Base-by-base conservation (phyloP, 2,797 vertebrate species). In the Eremophila alpestris region DNA sequence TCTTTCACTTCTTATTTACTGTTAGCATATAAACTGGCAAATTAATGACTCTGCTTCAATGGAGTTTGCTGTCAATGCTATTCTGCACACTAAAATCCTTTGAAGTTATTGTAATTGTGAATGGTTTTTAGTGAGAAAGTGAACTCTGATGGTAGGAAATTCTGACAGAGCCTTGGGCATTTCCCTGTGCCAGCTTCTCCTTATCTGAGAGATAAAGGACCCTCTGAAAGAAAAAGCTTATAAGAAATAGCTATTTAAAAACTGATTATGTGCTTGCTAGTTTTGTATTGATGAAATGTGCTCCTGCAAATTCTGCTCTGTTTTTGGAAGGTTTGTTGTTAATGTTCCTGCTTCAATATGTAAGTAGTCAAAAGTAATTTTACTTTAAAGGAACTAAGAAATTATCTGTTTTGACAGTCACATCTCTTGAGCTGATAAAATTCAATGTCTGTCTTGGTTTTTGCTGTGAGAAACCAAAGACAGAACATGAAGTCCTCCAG, bases 141-240 rank as follows among this genome's bases (percentile, higher is more conserved):
- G 77, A 78, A 79, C 52, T 87, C 21, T 81, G 54, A 87, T 78
- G 17, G 40, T 63, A 45, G 65, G 19, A 74, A 81, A 81, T 93
- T 69, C 46, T 93, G 55, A 67, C 71, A 89, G 79, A 93, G 27
- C 83, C 60, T 74, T 90, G 18, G 83, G 52, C 38, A 43, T 71
- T 96, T 87, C 6, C 1, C 30, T 88, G 4, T 52, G 63, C 18
- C 40, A 70, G 48, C 76, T 96, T n/a, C 52, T 76, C 16, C 79
- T 93, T 93, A 82, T 93, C 83, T 92, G 77, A 64, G 41, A 83
- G 54, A 87, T 94, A 78, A 95, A 89, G 63, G 32, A 64, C 23
- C 14, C 24, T 86, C 43, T 69, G 63, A 93, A 95, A 91, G 56
- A 80, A 88, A 86, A 62, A 8, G 17, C 46, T 46, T 40, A 29